These are phyloP conservation scores for Bettongia penicillata DNA, from an alignment of 2,113 vertebrate species.

Conservation along the genomic window DNA sequence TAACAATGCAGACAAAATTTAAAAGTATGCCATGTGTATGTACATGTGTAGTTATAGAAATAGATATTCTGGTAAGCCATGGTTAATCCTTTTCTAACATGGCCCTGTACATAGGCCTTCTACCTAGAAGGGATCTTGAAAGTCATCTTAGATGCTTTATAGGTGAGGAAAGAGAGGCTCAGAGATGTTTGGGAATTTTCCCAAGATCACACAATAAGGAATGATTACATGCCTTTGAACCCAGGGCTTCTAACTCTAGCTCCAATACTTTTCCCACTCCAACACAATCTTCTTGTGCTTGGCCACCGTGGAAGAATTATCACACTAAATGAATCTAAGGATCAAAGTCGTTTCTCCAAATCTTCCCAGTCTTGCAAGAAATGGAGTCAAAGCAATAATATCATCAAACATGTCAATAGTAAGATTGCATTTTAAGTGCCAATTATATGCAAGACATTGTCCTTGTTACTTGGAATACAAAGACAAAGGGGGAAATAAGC, in stretches of 20 bases:
- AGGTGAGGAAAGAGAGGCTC: background rate
- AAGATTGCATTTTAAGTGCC: background rate
- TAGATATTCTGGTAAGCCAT: background rate
- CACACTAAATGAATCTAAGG: background rate
- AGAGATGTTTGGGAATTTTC: background rate
- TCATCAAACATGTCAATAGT: background rate
- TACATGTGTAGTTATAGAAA: no score
- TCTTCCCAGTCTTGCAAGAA: background rate
- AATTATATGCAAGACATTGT: background rate
- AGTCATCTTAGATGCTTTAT: background rate
- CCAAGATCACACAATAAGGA: background rate
- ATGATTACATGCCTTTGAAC: background rate
- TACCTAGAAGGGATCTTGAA: background rate
- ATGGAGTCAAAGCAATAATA: background rate
- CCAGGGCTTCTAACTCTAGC: background rate
- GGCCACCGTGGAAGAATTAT: background rate
- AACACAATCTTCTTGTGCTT: background rate
- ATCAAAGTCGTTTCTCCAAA: background rate
- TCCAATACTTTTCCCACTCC: background rate
- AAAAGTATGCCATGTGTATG: background rate
- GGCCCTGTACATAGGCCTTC: background rate
- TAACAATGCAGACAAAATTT: background rate
- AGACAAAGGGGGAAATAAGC: background rate
- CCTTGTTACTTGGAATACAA: background rate
- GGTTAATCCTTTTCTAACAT: background rate